Evolutionary conservation across 2,113 vertebrate species (phyloP).

Genomic region (Oncorhynchus masou): DNA sequence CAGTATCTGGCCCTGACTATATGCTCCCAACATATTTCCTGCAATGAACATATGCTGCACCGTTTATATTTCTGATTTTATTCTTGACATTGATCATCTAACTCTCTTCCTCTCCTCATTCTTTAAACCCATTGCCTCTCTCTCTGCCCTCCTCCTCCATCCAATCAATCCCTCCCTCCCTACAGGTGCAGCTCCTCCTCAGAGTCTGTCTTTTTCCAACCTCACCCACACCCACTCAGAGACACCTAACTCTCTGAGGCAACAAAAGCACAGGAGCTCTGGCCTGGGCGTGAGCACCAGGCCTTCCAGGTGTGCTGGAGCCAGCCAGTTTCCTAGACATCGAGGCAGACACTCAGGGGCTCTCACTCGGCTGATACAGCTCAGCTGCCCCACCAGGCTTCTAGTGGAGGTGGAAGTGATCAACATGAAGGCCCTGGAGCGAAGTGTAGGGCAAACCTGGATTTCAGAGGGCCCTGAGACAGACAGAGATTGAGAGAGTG

Average conservation of each 20-base stretch:
- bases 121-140: conserved; percentile 14
- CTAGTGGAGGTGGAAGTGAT: conserved; percentile 6
- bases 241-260: conserved; percentile 1
- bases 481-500: conserved; percentile 5
- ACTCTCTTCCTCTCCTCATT: conserved; percentile 27
- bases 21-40: neutral
- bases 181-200: conserved; percentile 58
- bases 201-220: conserved; percentile 43
- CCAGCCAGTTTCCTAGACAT: conserved; percentile 34
- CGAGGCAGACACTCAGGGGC: conserved; percentile 71
- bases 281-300: neutral
- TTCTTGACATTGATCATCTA: conserved; percentile 8
- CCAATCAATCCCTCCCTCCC: conserved; percentile 15
- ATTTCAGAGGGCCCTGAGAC: conserved; percentile 58
- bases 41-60: too few species aligned
- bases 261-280: neutral
- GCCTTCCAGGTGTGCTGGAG: conserved; percentile 14
- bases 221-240: neutral
- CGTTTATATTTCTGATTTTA: neutral
- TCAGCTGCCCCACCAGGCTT: conserved; percentile 46
- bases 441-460: conserved; percentile 73
- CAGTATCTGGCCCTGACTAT: neutral
- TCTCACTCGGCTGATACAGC: conserved; percentile 68
- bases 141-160: conserved; percentile 13
- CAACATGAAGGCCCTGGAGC: conserved; percentile 58